phyloP scores from a whole-genome alignment of 2,888 invertebrate species.

The Hydrotaea cyrtoneurina region DNA sequence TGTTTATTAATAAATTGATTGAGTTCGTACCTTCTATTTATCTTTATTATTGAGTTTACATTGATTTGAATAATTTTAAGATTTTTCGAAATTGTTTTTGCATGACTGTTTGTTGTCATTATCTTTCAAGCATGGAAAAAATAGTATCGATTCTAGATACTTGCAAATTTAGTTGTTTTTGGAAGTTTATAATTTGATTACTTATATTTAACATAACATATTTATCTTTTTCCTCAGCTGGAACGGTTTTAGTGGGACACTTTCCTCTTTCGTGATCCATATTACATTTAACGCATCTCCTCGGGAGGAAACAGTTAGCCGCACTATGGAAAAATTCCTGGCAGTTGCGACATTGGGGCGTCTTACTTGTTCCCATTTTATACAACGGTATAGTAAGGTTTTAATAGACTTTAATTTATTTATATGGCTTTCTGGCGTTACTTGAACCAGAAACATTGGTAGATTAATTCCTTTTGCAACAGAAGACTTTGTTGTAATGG shows the following conservation, averaged over 20 bases:
- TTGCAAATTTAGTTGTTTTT: conserved; percentile 2
- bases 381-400: not conserved
- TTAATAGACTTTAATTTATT: conserved; percentile 34
- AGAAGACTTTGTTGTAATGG: not conserved
- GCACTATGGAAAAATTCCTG: conserved; percentile 28
- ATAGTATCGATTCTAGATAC: conserved; percentile 15
- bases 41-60: conserved; percentile 1
- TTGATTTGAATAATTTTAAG: not conserved
- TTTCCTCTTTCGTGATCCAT: conserved; percentile 15
- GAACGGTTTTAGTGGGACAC: not conserved
- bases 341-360: conserved; percentile 31
- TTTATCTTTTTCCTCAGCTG: conserved; percentile 7
- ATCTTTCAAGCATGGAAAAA: conserved; percentile 17
- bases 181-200: conserved; percentile 5
- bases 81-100: not conserved
- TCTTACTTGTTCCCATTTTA: conserved; percentile 26
- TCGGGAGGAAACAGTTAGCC: conserved; percentile 19
- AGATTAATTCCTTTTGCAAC: not conserved
- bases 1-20: not conserved
- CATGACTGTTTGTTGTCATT: not conserved
- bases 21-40: not conserved
- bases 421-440: conserved; percentile 12
- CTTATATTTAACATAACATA: not conserved
- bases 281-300: conserved; percentile 30
- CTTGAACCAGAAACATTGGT: conserved; percentile 26